Percentiles rank a stretch among this genome's conserved stretches.
These are phyloP conservation scores for Esox masquinongy DNA, from an alignment of 2,797 vertebrate species.

Conservation along the genomic window DNA sequence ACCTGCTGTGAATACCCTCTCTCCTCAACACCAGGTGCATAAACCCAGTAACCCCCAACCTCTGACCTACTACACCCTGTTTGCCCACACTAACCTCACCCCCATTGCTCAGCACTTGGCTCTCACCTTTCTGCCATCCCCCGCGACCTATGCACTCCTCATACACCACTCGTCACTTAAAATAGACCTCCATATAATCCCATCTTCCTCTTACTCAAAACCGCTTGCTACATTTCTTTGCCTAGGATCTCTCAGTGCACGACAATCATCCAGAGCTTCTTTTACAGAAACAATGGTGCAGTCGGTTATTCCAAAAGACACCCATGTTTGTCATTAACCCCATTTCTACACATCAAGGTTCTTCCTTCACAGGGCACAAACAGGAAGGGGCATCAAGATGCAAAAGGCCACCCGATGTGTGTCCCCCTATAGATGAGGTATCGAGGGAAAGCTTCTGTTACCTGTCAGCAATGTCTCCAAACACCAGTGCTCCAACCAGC, in stretches of 20 bases:
- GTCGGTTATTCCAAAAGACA: no score
- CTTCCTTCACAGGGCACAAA: not conserved
- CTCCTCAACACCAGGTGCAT: not conserved
- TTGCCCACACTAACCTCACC: not conserved
- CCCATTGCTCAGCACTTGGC: not conserved
- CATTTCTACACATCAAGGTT: no score
- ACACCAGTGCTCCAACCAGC: conserved; percentile 86
- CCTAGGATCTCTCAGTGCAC: no score
- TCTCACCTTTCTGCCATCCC: not conserved
- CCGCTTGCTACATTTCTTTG: no score
- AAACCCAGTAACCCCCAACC: not conserved
- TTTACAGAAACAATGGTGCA: no score
- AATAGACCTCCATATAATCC: no score
- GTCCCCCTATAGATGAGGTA: not conserved
- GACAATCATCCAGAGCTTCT: no score
- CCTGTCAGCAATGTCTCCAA: conserved; percentile 93
- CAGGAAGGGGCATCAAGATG: not conserved
- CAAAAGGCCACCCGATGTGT: no score
- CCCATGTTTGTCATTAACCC: no score
- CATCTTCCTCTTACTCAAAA: not conserved
- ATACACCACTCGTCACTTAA: not conserved
- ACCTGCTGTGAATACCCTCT: not conserved
- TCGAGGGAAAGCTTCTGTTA: conserved; percentile 52
- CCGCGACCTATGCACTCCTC: not conserved
- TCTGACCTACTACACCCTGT: not conserved